phyloP scores from a whole-genome alignment of 1,140 invertebrate species.

The Drosophila melanica region DNA sequence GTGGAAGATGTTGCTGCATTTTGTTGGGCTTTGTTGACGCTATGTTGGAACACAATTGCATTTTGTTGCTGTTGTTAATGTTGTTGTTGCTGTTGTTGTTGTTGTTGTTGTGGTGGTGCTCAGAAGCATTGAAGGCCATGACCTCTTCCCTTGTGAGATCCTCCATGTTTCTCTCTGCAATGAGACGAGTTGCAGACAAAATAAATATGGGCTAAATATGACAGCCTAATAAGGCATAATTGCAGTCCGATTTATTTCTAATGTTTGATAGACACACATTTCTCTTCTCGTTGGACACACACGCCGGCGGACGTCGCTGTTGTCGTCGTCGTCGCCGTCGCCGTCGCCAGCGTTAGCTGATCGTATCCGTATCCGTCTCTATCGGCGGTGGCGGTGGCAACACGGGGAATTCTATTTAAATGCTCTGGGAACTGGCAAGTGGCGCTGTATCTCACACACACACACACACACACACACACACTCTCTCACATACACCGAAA shows the following conservation, averaged over 20 bases:
- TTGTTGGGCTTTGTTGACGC: conserved; percentile 16
- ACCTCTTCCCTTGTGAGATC: conserved; percentile 32
- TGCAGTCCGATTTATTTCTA: background rate
- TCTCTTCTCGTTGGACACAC: conserved; percentile 5
- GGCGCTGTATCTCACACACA: conserved; percentile 51
- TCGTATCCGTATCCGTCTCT: conserved; percentile 54
- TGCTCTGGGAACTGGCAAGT: conserved; percentile 69
- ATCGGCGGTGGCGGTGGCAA: conserved; percentile 34
- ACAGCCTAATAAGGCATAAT: conserved; percentile 2
- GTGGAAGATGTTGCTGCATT: conserved; percentile 21
- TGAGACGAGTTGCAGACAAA: background rate
- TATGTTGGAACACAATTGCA: conserved; percentile 25
- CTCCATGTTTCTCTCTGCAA: conserved; percentile 35
- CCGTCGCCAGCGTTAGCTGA: conserved; percentile 17
- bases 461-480: conserved; percentile 15
- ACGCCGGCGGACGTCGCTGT: conserved; percentile 34
- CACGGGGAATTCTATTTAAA: conserved; percentile 73
- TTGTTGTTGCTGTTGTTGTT: conserved; percentile 10
- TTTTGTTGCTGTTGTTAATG: conserved; percentile 22
- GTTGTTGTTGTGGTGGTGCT: conserved; percentile 7
- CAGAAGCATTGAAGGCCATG: conserved; percentile 24
- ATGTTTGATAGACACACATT: background rate
- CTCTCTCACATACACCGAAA: conserved; percentile 13
- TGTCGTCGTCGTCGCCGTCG: conserved; percentile 8
- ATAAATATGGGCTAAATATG: background rate